Conservation (phyloP, 2,113 vertebrate species). For the Barbus barbus region DNA sequence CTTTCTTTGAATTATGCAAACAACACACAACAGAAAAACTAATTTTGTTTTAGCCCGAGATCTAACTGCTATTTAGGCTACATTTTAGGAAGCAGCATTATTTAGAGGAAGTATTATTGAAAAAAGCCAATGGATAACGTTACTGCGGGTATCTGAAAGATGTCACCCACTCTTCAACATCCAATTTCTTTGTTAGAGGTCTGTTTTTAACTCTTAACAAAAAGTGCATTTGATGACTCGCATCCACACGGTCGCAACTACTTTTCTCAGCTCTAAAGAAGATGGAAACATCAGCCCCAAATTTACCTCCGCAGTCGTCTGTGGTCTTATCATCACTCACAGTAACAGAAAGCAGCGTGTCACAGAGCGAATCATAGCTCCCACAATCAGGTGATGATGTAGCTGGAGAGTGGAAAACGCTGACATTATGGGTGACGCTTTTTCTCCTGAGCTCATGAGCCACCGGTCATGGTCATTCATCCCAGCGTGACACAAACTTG, state of each 20-base stretch:
- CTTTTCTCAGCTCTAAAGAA: not conserved
- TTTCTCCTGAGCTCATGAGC: constrained; percentile 18
- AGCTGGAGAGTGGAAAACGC: constrained; percentile 32
- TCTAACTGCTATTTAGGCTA: no score
- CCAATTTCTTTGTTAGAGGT: not conserved
- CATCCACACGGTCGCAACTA: not conserved
- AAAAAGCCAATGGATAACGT: not conserved
- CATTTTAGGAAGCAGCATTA: no score
- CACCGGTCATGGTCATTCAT: not conserved
- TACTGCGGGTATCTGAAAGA: no score
- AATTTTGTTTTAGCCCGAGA: no score
- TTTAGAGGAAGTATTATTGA: not conserved
- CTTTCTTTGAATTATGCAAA: no score
- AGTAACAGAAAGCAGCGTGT: not conserved
- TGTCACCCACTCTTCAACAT: not conserved
- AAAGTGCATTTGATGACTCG: not conserved
- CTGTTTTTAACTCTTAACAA: not conserved
- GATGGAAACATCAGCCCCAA: not conserved
- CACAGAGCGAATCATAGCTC: constrained; percentile 15
- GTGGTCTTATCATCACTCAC: constrained; percentile 25
- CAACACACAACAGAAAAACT: no score
- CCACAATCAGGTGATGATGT: constrained; percentile 39
- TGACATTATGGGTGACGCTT: constrained; percentile 20
- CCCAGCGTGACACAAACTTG: constrained; percentile 11
- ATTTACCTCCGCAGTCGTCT: not conserved